Base-by-base conservation (phyloP, 2,797 vertebrate species). In the Diglossa cyanea region DNA sequence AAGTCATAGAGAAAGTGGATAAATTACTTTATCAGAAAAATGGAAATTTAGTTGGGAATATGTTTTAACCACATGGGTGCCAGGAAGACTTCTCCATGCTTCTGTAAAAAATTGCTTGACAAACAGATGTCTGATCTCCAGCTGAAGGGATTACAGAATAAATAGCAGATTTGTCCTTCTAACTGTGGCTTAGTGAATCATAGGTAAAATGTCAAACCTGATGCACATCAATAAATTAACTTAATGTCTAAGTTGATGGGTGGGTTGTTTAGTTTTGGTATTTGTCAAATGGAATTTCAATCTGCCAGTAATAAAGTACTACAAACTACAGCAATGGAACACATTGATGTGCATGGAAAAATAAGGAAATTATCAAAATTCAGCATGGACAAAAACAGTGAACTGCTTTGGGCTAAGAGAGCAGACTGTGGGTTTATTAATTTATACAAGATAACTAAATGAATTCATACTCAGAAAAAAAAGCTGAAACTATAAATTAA, bases 71-170 rank as follows among this genome's bases (percentile, higher is more conserved):
- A 92, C 72, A 70, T 90, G 50, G 28, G 17, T 95, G 51, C 90
- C 73, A 75, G 74, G 42, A 88, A 93, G 37, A 10, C 13, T 86
- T 72, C 31, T 20, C 12, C 39, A 37, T 15, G 50, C 35, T 75
- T 80, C 78, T 54, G 44, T 33, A 50, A 68, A 93, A 70, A 85
- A 92, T 19, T 90, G n/a, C 73, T 95, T 93, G 55, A 70, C 54
- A 75, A 81, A 81, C 94, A 97, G 94, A 97, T 96, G 93, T 63
- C 80, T 92, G 77, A 72, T 94, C 61, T 92, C 63, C 61, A 84
- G 67, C 72, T 91, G 87, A 80, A 92, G 73, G 50, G 89, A 90
- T 97, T 95, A 93, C 18, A 48, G 86, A 88, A 77, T 89, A 88
- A 91, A 95, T 50, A 90, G 83, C 79, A 92, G 91, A 92, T 95